phyloP scores from a whole-genome alignment of 2,797 vertebrate genomes.

The Diplodus puntazzo region DNA sequence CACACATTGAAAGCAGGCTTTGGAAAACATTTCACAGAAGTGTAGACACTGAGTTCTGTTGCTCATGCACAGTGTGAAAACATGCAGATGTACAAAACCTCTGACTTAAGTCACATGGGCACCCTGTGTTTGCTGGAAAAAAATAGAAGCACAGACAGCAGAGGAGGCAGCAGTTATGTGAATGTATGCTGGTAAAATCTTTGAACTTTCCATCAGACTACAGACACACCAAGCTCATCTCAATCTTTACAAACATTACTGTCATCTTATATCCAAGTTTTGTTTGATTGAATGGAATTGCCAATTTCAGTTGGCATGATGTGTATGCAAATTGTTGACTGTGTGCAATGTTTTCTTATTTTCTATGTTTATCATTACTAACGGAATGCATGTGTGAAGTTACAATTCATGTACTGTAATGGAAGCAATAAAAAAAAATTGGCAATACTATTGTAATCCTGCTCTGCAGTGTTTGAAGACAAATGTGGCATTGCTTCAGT shows the following conservation, averaged over 20 bases:
- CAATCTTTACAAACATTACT: too few species aligned
- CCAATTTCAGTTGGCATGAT: too few species aligned
- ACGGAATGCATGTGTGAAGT: neutral
- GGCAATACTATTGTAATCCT: neutral
- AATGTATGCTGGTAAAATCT: neutral
- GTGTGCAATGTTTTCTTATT: neutral
- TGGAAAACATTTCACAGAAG: neutral
- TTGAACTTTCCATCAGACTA: neutral
- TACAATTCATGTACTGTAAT: too few species aligned
- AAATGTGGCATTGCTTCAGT: neutral
- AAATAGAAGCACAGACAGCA: neutral
- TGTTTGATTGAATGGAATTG: too few species aligned
- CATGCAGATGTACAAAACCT: neutral
- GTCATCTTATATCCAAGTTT: too few species aligned
- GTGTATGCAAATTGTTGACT: neutral
- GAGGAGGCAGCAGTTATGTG: neutral
- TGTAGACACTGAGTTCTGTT: neutral
- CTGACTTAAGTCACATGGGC: neutral
- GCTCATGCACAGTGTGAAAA: conserved; percentile 1
- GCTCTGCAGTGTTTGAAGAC: neutral
- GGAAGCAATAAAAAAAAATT: too few species aligned
- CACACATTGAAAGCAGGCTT: neutral
- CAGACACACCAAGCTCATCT: too few species aligned
- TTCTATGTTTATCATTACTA: neutral
- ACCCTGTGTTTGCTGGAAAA: neutral